A percentile compares a stretch with the other conserved stretches of the same genome.
Conservation (phyloP, 2,113 vertebrate genomes). For the Vimba vimba region DNA sequence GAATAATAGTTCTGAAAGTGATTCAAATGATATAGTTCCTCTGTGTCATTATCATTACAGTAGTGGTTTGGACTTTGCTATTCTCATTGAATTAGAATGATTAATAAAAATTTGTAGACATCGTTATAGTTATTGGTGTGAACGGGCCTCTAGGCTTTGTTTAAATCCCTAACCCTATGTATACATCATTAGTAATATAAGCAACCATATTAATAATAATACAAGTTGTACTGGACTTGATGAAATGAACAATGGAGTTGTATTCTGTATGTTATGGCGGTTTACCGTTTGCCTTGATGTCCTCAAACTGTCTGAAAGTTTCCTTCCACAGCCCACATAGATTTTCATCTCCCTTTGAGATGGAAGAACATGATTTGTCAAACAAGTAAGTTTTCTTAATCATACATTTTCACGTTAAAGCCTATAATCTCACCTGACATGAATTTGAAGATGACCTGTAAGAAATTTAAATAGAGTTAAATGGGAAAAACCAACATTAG, state of each 20-base stretch:
- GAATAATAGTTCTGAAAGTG: not conserved
- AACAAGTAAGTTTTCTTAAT: not conserved
- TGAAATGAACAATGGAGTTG: not conserved
- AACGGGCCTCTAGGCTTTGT: not conserved
- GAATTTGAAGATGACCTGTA: conserved; percentile 40
- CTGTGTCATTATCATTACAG: not conserved
- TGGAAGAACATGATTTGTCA: conserved; percentile 11
- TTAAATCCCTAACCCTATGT: not conserved
- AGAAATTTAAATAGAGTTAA: not conserved
- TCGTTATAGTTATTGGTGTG: not conserved
- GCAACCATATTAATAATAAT: not conserved
- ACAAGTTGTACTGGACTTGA: not conserved
- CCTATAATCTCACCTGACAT: conserved; percentile 44
- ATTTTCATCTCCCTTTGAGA: conserved; percentile 69
- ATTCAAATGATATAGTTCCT: not conserved
- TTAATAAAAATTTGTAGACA: too few species aligned
- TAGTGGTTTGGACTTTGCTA: not conserved
- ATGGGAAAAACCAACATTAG: not conserved
- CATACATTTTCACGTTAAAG: not conserved
- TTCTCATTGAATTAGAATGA: not conserved
- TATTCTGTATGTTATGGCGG: not conserved
- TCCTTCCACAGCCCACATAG: conserved; percentile 81
- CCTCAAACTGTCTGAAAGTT: conserved; percentile 84
- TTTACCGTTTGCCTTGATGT: conserved; percentile 88
- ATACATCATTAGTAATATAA: not conserved